These are phyloP conservation scores for Neolamprologus variostigma DNA, from an alignment of 2,113 vertebrate species.

Conservation along the genomic window DNA sequence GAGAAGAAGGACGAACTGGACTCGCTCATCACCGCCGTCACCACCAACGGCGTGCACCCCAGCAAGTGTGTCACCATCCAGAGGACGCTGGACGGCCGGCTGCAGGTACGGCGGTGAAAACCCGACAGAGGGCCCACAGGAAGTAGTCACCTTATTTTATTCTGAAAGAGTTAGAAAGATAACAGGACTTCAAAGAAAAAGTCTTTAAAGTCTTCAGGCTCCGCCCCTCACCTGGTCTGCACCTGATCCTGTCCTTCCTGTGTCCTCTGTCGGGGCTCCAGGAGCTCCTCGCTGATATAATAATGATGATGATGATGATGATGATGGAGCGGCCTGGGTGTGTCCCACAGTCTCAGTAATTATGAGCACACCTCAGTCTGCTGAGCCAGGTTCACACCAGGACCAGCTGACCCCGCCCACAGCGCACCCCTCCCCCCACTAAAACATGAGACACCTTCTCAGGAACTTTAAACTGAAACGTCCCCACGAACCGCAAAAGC, in stretches of 20 bases:
- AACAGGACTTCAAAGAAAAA: background rate
- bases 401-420: background rate
- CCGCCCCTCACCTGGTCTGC: background rate
- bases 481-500: background rate
- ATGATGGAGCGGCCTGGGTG: background rate
- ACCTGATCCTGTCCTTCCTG: background rate
- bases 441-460: background rate
- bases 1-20: slow-evolving; percentile 83
- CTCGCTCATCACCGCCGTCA: slow-evolving; percentile 78
- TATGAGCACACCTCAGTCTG: background rate
- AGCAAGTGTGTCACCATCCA: slow-evolving; percentile 84
- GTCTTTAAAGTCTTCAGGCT: background rate
- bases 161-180: background rate
- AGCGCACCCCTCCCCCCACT: background rate
- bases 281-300: background rate
- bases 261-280: background rate
- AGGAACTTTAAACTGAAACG: background rate
- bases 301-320: background rate
- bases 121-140: background rate
- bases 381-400: background rate
- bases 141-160: background rate
- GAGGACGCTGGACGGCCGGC: slow-evolving; percentile 79
- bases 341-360: background rate
- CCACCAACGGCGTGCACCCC: slow-evolving; percentile 76
- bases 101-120: slow-evolving; percentile 67